phyloP scores from a whole-genome alignment of 2,888 invertebrate species.

The Eutolmus rufibarbis region DNA sequence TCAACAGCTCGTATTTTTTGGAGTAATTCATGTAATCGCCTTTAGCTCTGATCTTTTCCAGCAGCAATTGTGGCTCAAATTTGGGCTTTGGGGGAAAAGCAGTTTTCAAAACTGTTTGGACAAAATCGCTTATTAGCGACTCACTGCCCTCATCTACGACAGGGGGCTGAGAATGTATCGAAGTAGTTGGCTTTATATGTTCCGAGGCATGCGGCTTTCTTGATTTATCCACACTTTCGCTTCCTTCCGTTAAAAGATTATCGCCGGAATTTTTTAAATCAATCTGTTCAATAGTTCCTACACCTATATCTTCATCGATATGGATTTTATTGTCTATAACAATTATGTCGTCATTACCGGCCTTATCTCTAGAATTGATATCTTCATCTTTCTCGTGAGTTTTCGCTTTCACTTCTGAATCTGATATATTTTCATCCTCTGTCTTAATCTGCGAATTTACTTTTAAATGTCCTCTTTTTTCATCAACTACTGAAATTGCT shows the following conservation, averaged over 20 bases:
- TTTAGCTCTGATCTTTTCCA: constrained; percentile 73
- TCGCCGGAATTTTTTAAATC: background rate
- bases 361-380: background rate
- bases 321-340: background rate
- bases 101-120: constrained; percentile 67
- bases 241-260: background rate
- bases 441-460: background rate
- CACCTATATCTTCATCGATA: constrained; percentile 9
- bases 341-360: constrained; percentile 24
- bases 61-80: constrained; percentile 76
- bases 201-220: background rate
- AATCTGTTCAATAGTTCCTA: constrained; percentile 43
- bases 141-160: constrained; percentile 40
- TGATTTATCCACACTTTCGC: background rate
- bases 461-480: background rate
- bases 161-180: background rate
- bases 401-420: background rate
- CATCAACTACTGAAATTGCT: background rate
- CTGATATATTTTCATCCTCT: background rate
- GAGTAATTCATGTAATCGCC: constrained; percentile 70
- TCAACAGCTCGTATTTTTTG: constrained; percentile 72
- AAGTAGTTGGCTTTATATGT: constrained; percentile 1
- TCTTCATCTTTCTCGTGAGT: background rate
- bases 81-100: constrained; percentile 64
- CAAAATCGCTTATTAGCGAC: constrained; percentile 66